phyloP scores from a whole-genome alignment of 2,888 invertebrate species.

The Cheilosia urbana region DNA sequence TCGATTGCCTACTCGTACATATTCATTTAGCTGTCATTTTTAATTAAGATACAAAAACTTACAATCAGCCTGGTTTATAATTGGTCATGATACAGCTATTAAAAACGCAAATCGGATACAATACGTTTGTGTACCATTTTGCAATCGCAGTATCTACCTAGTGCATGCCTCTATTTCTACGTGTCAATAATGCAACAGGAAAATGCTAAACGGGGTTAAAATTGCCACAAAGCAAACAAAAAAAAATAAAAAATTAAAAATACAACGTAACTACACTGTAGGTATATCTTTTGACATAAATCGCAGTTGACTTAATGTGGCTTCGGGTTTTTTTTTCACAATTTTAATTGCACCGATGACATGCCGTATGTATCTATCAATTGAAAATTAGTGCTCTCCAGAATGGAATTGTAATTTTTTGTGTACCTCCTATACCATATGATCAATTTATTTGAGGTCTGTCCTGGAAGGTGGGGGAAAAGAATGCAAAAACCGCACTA shows the following conservation, averaged over 20 bases:
- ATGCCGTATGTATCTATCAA: conserved; percentile 58
- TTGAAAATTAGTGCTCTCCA: conserved; percentile 27
- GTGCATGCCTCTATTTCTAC: conserved; percentile 32
- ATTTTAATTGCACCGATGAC: conserved; percentile 65
- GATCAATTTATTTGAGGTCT: conserved; percentile 54
- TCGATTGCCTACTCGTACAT: conserved; percentile 22
- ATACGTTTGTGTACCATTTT: conserved; percentile 49
- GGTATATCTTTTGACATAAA: conserved; percentile 54
- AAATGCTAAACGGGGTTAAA: conserved; percentile 51
- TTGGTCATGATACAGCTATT: conserved; percentile 64
- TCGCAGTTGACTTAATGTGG: conserved; percentile 60
- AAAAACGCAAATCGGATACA: conserved; percentile 61
- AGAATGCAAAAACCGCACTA: conserved; percentile 33
- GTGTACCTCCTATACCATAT: neutral
- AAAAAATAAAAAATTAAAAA: neutral
- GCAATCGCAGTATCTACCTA: conserved; percentile 36
- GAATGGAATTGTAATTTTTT: conserved; percentile 7
- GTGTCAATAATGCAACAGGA: conserved; percentile 61
- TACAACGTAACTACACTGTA: too few species aligned
- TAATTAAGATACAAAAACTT: conserved; percentile 71
- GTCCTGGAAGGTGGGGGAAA: conserved; percentile 11
- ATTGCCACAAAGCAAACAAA: conserved; percentile 25
- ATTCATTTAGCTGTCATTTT: conserved; percentile 68
- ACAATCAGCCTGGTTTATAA: conserved; percentile 43
- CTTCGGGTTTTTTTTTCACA: conserved; percentile 26